phyloP scores from a whole-genome alignment of 2,113 vertebrate species.

The Poeciliopsis retropinna region DNA sequence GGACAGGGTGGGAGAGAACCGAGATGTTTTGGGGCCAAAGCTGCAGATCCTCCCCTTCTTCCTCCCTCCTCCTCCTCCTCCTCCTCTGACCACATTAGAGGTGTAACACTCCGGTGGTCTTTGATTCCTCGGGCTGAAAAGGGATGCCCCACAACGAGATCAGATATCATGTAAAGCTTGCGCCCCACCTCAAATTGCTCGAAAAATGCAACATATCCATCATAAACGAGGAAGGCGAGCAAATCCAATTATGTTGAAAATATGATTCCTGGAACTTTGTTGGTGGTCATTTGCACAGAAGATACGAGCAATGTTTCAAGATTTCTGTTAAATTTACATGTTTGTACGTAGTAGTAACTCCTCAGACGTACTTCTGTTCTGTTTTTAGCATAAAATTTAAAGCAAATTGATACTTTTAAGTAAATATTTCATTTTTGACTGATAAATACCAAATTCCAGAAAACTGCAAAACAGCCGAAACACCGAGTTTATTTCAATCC shows the following conservation, averaged over 20 bases:
- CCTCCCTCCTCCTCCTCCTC: conserved; percentile 21
- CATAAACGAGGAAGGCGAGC: conserved; percentile 52
- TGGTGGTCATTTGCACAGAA: conserved; percentile 49
- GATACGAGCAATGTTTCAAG: conserved; percentile 22
- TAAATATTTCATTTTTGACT: neutral
- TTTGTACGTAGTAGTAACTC: conserved; percentile 33
- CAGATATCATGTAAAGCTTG: conserved; percentile 50
- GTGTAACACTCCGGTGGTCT: conserved; percentile 70
- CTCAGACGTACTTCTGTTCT: conserved; percentile 23
- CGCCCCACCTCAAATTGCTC: conserved; percentile 40
- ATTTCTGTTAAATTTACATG: conserved; percentile 33
- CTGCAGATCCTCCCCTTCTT: conserved; percentile 34
- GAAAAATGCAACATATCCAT: conserved; percentile 51
- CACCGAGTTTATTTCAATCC: too few species aligned
- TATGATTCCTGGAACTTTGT: conserved; percentile 51
- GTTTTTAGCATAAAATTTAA: neutral
- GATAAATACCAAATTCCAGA: neutral
- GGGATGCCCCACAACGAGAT: conserved; percentile 62
- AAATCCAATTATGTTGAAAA: conserved; percentile 41
- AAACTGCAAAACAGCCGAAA: too few species aligned
- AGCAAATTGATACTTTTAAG: neutral
- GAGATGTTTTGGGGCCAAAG: conserved; percentile 57
- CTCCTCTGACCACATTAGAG: conserved; percentile 64
- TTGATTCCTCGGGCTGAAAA: conserved; percentile 64
- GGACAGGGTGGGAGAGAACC: conserved; percentile 48